Evolutionary conservation across 2,888 invertebrate genomes (phyloP), one percentile per base, ranked within the genome.

Genomic region (Encarsia formosa): DNA sequence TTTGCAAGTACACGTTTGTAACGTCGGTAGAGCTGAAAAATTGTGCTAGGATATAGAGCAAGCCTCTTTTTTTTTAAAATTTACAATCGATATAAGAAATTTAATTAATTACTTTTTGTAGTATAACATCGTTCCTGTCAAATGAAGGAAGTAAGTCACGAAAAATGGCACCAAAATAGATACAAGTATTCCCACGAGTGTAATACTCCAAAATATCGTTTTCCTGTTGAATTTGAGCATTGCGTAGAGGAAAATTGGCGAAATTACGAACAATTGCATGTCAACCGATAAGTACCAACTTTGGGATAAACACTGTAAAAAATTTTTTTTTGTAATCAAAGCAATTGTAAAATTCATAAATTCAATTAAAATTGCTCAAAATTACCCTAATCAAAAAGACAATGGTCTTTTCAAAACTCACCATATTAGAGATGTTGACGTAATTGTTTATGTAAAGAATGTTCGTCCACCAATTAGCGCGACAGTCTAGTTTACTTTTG

Each of bases 231-330:
- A 60, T 24, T 64, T 65, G 26, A 70, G 49, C 67, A 71, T 63
- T 4, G 69, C 68, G 31, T 67, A 68, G 11, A 71, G 61, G 48
- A 70, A 62, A 52, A 70, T 63, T 26, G 71, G 71, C 1, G 71
- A 69, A 15, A 71, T 38, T 68, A 67, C 70, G 15, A 68, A 47
- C 19, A 71, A 55, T 53, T 72, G 70, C 70, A 71, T 71, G 46
- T 72, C 69, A 32, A 64, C 61, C 8, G 68, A 59, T n/a, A 80
- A 60, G 57, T 79, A 79, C 80, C 80, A 79, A 2, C 78, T 76
- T 64, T 79, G 79, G 34, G 77, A 77, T 77, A 79, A 75, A 60
- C 79, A 79, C 79, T 79, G 58, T 31, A 72, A 69, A 9, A 18
- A 52, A 23, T n/a, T n/a, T n/a, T n/a, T n/a, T n/a, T n/a, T n/a